Conservation (phyloP, 2,113 vertebrate genomes). For the Oryzias melastigma region DNA sequence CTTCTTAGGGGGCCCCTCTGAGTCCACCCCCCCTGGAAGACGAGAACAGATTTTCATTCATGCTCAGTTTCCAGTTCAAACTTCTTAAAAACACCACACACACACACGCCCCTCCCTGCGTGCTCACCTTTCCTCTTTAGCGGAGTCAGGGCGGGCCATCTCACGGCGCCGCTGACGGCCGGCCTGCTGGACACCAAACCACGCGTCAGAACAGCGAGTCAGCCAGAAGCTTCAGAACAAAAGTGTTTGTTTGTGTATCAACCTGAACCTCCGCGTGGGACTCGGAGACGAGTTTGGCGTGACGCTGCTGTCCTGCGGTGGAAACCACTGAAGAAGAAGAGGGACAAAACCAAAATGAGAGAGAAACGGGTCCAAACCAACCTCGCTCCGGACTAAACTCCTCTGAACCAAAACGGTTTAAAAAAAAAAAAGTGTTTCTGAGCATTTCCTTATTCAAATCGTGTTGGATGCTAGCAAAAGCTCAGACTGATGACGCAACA, state of each 20-base stretch:
- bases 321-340: slow-evolving; percentile 65
- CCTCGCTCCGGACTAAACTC: neutral
- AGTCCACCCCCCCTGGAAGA: slow-evolving; percentile 76
- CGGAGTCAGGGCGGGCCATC: slow-evolving; percentile 69
- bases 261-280: slow-evolving; percentile 77
- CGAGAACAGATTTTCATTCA: neutral
- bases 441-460: too few species aligned
- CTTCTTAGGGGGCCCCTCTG: slow-evolving; percentile 81
- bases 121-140: slow-evolving; percentile 79
- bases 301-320: slow-evolving; percentile 72
- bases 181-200: slow-evolving; percentile 58
- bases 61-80: too few species aligned
- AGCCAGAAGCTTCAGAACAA: neutral
- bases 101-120: too few species aligned
- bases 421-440: too few species aligned
- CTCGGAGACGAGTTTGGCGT: slow-evolving; percentile 81
- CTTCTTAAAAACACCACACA: too few species aligned
- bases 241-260: neutral
- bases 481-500: too few species aligned
- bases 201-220: neutral
- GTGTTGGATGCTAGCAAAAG: too few species aligned
- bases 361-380: neutral
- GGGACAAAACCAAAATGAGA: neutral
- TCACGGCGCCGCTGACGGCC: slow-evolving; percentile 60
- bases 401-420: too few species aligned